phyloP scores from a whole-genome alignment of 1,140 invertebrate species.

The Hesperophylax magnus region DNA sequence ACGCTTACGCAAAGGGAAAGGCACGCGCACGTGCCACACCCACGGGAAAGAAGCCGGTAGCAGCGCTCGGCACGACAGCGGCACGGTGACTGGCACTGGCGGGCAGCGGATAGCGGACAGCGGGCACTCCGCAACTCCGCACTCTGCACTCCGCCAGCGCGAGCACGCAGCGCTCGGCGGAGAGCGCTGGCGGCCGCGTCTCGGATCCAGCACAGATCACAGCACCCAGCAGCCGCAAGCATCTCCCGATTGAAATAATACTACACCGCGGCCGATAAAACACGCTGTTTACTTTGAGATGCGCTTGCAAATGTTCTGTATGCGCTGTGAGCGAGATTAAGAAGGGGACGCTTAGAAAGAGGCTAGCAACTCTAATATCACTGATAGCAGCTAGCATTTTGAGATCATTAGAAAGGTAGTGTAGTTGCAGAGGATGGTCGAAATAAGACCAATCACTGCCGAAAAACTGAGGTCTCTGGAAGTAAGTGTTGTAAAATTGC shows the following conservation, averaged over 20 bases:
- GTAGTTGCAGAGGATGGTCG: no score
- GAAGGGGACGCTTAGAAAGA: no score
- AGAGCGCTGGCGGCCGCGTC: not conserved
- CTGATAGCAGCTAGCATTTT: no score
- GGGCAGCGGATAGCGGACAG: not conserved
- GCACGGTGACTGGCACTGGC: constrained; percentile 13
- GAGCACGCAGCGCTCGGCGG: not conserved
- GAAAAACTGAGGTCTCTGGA: no score
- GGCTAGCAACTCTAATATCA: no score
- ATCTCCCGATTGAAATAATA: constrained; percentile 28
- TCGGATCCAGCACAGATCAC: not conserved
- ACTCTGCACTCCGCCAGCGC: not conserved
- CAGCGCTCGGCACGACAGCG: constrained; percentile 12
- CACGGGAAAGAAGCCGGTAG: not conserved
- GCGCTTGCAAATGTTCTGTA: not conserved
- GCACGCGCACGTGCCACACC: constrained; percentile 44
- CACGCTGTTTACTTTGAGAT: constrained; percentile 14
- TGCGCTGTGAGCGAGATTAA: no score
- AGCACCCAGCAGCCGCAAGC: constrained; percentile 12
- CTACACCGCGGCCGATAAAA: constrained; percentile 28
- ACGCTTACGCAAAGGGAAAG: constrained; percentile 44
- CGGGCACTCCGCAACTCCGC: not conserved
- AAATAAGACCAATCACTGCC: no score
- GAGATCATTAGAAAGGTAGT: no score
- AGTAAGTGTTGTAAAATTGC: no score